Base-by-base conservation (phyloP, 2,113 vertebrate genomes). In the Clarias gariepinus region DNA sequence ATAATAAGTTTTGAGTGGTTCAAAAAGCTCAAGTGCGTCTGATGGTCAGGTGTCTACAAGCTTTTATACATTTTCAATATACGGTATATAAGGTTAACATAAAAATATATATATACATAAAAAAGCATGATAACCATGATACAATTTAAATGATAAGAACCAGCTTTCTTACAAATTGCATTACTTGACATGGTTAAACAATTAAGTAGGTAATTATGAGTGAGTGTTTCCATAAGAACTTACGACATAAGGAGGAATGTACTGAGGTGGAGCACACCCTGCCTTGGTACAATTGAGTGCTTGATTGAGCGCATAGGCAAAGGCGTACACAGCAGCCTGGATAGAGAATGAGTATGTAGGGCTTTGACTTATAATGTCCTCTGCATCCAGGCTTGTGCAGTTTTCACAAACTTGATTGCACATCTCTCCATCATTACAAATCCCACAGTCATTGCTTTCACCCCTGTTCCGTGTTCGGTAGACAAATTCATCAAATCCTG, bases 171-270 rank as follows among this genome's bases (percentile, higher is more conserved):
- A 77, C 18, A 28, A 53, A n/a, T 69, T 13, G 21, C 47, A 52
- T 23, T 76, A 52, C 0, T 25, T 23, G 0, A n/a, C 9, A 76
- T 76, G 23, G 41, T 76, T 77, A 60, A 81, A n/a, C 33, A 57
- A 21, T 78, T 78, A 25, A 60, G 18, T 23, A 47, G 33, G 55
- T 10, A 61, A 30, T 55, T 33, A 15, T 36, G 76, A 23, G 58
- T 83, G 15, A 52, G 63, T 58, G 23, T n/a, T 12, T 52, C 33
- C 30, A 30, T n/a, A 78, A 21, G 41, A 13, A 79, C 94, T 94
- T 89, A 97, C 96, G 94, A 95, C 93, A 92, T 95, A 91, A 23
- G 96, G 96, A 13, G 94, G 92, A 73, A 97, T 74, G 0, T 73
- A 88, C 52, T 57, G 86, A 30, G 83, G 89, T 21, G 74, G 81